A percentile compares a stretch with the other conserved stretches of the same genome.
phyloP scores from a whole-genome alignment of 2,113 vertebrate genomes.

The Gymnocephalus cernua region DNA sequence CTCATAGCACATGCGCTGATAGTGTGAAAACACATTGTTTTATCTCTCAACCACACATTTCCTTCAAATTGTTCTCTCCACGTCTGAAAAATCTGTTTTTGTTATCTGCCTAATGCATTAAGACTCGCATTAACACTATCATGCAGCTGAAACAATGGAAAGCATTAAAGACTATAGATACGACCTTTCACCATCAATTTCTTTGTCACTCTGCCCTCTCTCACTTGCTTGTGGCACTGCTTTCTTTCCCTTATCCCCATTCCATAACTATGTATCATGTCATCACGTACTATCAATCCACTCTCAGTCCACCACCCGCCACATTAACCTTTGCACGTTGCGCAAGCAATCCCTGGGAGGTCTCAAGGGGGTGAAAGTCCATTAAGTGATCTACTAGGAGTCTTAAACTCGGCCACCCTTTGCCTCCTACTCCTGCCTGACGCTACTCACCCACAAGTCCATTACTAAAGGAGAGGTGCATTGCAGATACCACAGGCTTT shows the following conservation, averaged over 20 bases:
- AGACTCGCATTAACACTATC: slow-evolving; percentile 41
- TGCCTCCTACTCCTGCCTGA: slow-evolving; percentile 10
- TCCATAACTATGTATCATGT: slow-evolving; percentile 51
- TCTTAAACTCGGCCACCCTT: slow-evolving; percentile 41
- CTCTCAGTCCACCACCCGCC: slow-evolving; percentile 32
- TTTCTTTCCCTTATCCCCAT: slow-evolving; percentile 48
- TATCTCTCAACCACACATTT: slow-evolving; percentile 6
- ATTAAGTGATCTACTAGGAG: slow-evolving; percentile 52
- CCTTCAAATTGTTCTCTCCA: slow-evolving; percentile 4
- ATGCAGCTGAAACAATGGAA: slow-evolving; percentile 44
- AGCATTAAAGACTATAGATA: slow-evolving; percentile 44
- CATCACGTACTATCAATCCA: slow-evolving; percentile 52
- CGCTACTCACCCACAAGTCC: slow-evolving; percentile 36
- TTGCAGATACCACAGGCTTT: slow-evolving; percentile 38
- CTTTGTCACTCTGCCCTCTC: slow-evolving; percentile 20
- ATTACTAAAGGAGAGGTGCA: slow-evolving; percentile 39
- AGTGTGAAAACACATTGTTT: slow-evolving; percentile 25
- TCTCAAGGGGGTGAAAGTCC: slow-evolving; percentile 54
- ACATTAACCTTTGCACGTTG: slow-evolving; percentile 74
- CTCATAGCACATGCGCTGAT: slow-evolving; percentile 1
- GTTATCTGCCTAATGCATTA: slow-evolving; percentile 51
- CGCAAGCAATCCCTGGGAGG: slow-evolving; percentile 46
- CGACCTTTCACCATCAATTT: slow-evolving; percentile 33
- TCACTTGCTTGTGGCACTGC: not conserved
- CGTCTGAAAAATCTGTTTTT: slow-evolving; percentile 15